These are phyloP conservation scores for Fopius arisanus DNA, from an alignment of 1,140 invertebrate species.

Conservation along the genomic window DNA sequence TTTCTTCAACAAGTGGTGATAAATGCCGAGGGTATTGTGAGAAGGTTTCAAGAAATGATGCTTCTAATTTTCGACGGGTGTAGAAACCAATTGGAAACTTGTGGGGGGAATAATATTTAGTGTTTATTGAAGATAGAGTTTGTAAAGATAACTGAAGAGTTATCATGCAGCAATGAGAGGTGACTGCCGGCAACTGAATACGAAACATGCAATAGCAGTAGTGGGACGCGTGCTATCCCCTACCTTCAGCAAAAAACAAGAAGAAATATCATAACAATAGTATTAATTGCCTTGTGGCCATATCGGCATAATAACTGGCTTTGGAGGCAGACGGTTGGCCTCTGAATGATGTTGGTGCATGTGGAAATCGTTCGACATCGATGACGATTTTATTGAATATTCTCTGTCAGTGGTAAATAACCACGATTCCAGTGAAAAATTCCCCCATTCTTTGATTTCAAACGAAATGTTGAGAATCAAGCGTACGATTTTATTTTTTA, in stretches of 20 bases:
- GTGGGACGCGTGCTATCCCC: neutral
- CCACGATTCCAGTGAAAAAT: no score
- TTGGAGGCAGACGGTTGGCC: neutral
- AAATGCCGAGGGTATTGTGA: no score
- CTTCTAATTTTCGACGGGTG: no score
- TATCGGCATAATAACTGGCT: conserved; percentile 5
- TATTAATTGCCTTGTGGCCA: conserved; percentile 5
- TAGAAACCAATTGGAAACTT: no score
- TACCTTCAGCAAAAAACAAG: neutral
- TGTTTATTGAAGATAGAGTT: no score
- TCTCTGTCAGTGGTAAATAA: no score
- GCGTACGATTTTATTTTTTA: no score
- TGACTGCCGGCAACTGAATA: neutral
- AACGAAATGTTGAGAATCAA: no score
- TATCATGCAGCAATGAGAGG: neutral
- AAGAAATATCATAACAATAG: conserved; percentile 15
- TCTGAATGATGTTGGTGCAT: neutral
- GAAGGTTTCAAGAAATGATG: no score
- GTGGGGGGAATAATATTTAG: no score
- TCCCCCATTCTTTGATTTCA: no score
- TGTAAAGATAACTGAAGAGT: neutral
- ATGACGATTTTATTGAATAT: neutral
- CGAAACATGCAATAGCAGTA: neutral
- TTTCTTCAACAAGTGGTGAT: no score
- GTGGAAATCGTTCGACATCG: neutral